Conservation (phyloP, 2,888 invertebrate genomes). For the Griposia aprilina region DNA sequence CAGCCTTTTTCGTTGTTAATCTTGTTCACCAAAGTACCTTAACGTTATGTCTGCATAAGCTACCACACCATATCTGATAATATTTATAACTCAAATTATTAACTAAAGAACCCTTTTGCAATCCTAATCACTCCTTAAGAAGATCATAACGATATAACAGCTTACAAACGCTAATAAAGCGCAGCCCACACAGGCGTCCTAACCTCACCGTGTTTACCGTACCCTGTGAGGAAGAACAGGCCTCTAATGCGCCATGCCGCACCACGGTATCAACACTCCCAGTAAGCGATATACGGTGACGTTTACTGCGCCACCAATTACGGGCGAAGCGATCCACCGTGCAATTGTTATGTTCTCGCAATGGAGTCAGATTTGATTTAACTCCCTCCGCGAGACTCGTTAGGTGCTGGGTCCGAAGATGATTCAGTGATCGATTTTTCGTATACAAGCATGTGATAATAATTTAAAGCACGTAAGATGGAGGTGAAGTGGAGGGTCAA, state of each 20-base stretch:
- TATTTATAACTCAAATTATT: conserved; percentile 33
- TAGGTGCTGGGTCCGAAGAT: conserved; percentile 9
- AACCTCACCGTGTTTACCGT: conserved; percentile 33
- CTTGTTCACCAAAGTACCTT: conserved; percentile 24
- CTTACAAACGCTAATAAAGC: conserved; percentile 49
- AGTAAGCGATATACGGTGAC: conserved; percentile 58
- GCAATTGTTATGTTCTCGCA: conserved; percentile 55
- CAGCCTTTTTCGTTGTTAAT: conserved; percentile 6
- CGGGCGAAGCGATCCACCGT: conserved; percentile 41
- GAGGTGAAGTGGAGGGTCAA: neutral
- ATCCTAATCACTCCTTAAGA: conserved; percentile 46
- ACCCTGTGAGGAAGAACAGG: conserved; percentile 30
- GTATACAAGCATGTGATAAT: neutral
- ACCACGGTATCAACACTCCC: conserved; percentile 54
- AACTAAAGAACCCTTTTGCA: conserved; percentile 23
- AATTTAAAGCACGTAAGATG: neutral
- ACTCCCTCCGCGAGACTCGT: conserved; percentile 23
- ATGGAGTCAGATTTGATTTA: conserved; percentile 50
- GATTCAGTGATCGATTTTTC: conserved; percentile 7
- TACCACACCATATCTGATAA: conserved; percentile 35
- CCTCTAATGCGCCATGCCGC: conserved; percentile 15
- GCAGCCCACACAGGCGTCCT: conserved; percentile 52
- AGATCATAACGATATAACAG: conserved; percentile 52
- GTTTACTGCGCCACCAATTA: conserved; percentile 57
- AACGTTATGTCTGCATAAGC: neutral